Evolutionary conservation across 2,113 vertebrate species (phyloP).

Genomic region (human): DNA sequence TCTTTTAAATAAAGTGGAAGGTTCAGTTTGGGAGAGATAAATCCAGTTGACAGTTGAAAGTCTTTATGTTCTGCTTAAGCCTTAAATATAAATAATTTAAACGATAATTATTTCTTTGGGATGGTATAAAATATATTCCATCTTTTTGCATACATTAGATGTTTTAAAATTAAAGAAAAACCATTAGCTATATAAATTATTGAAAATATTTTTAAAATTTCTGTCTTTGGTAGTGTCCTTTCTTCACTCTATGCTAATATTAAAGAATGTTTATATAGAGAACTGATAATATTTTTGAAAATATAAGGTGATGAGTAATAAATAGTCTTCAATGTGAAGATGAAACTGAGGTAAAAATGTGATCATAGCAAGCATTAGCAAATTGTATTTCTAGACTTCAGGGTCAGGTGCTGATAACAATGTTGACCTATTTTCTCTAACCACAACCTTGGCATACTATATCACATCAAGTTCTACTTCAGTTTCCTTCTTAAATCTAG

Average conservation of each 20-base stretch:
- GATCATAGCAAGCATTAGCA: neutral
- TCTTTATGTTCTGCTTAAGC: neutral
- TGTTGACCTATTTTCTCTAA: conserved; percentile 24
- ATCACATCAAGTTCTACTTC: neutral
- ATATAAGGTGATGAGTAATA: neutral
- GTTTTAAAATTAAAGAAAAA: neutral
- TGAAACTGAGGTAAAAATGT: neutral
- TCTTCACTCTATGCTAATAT: neutral
- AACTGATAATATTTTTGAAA: neutral
- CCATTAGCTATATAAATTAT: neutral
- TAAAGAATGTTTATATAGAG: neutral
- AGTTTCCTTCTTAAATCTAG: neutral
- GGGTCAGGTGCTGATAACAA: neutral
- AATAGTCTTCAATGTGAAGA: neutral
- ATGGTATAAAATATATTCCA: neutral
- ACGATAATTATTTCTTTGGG: neutral
- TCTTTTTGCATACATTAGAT: neutral
- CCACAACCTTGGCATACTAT: neutral
- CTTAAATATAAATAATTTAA: neutral
- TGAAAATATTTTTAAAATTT: neutral
- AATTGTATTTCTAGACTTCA: neutral
- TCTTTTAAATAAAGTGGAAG: neutral
- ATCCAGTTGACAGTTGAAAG: neutral
- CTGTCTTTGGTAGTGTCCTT: neutral
- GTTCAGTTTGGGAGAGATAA: neutral